A percentile compares a stretch with the other conserved stretches of the same genome.
phyloP scores from a whole-genome alignment of 2,888 invertebrate species.

The Lycocerus yunnanus region DNA sequence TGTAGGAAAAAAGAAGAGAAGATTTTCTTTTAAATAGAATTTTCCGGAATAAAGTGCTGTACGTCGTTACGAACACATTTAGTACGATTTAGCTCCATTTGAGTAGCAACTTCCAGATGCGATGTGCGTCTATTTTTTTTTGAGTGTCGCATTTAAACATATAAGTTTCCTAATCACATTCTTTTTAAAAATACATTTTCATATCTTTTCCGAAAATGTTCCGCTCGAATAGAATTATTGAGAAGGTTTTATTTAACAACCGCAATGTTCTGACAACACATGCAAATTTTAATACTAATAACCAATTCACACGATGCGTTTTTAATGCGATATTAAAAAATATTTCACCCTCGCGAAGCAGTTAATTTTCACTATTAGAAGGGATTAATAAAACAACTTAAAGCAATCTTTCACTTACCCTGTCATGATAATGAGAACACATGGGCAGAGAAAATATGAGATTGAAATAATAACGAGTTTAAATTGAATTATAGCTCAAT shows the following conservation, averaged over 20 bases:
- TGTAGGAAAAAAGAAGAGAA: background rate
- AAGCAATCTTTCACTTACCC: background rate
- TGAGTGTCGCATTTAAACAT: slow-evolving; percentile 11
- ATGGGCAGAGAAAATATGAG: slow-evolving; percentile 21
- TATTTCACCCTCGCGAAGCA: background rate
- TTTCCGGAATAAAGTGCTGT: slow-evolving; percentile 1
- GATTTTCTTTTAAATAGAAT: slow-evolving; percentile 1
- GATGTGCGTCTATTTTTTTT: slow-evolving; percentile 9
- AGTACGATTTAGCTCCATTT: slow-evolving; percentile 30
- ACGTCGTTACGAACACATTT: slow-evolving; percentile 7
- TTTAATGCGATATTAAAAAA: background rate
- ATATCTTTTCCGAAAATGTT: background rate
- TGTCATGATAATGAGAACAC: slow-evolving; percentile 22
- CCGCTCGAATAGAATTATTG: background rate
- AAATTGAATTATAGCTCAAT: slow-evolving; percentile 22
- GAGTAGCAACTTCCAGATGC: slow-evolving; percentile 21
- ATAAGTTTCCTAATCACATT: slow-evolving; percentile 1
- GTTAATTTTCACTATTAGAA: background rate
- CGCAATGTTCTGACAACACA: background rate
- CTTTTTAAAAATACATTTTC: background rate
- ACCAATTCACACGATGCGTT: background rate
- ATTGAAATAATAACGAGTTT: slow-evolving; percentile 20
- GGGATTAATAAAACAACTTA: background rate
- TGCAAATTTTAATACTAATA: background rate
- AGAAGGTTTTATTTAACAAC: background rate